phyloP scores from a whole-genome alignment of 2,888 invertebrate species.

The Acronicta leporina region DNA sequence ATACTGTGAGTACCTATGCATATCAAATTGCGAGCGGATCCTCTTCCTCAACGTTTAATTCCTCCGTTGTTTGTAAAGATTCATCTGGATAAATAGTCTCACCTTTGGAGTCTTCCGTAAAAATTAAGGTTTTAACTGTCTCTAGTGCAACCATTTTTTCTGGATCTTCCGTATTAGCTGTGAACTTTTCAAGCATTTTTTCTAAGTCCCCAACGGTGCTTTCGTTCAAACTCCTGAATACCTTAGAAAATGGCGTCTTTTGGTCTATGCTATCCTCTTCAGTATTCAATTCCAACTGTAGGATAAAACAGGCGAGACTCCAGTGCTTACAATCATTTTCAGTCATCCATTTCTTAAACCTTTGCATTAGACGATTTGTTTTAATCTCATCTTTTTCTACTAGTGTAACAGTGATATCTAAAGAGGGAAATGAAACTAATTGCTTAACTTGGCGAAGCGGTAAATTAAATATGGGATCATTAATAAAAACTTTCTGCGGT shows the following conservation, averaged over 20 bases:
- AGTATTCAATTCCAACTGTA: conserved; percentile 28
- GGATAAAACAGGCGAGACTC: conserved; percentile 26
- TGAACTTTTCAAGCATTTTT: not conserved
- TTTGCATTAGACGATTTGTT: not conserved
- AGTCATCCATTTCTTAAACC: conserved; percentile 16
- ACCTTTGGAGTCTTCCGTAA: too few relatives aligned
- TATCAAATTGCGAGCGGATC: conserved; percentile 1
- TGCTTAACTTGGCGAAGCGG: conserved; percentile 22
- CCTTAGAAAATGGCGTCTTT: conserved; percentile 3
- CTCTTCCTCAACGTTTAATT: not conserved
- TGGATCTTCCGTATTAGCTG: not conserved
- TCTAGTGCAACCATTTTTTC: not conserved
- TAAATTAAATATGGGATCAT: not conserved
- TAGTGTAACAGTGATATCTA: conserved; percentile 4
- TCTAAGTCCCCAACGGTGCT: not conserved
- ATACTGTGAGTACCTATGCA: not conserved
- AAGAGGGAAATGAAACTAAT: conserved; percentile 12
- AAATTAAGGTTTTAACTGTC: too few relatives aligned
- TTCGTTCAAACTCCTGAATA: conserved; percentile 5
- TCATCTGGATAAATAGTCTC: not conserved
- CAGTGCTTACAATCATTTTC: conserved; percentile 15
- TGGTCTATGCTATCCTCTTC: not conserved
- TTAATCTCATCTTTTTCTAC: not conserved
- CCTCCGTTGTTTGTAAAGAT: not conserved
- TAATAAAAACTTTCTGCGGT: conserved; percentile 18